Evolutionary conservation across 2,797 vertebrate species (phyloP).

Genomic region (Eulemur coronatus): DNA sequence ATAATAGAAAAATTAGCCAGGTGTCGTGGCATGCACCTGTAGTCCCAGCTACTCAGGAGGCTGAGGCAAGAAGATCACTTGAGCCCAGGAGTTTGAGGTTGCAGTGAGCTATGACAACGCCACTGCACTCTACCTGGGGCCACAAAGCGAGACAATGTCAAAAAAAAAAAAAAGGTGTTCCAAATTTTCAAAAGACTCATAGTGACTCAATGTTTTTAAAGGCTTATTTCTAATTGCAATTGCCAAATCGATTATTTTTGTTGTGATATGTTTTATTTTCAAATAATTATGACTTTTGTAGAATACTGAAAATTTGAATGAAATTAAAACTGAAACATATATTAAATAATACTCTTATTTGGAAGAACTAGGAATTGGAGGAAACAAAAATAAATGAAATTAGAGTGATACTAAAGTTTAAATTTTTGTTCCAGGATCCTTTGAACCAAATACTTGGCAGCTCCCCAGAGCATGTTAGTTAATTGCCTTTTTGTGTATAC

Average conservation of each 20-base stretch:
- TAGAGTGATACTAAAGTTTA: background rate
- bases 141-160: background rate
- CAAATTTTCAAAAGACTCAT: slow-evolving; percentile 15
- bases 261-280: slow-evolving; percentile 41
- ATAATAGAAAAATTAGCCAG: too few relatives aligned
- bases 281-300: slow-evolving; percentile 17
- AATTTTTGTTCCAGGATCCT: background rate
- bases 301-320: slow-evolving; percentile 22
- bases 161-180: background rate
- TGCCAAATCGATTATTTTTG: slow-evolving; percentile 30
- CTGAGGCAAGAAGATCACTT: too few relatives aligned
- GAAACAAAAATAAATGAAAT: background rate
- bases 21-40: too few relatives aligned
- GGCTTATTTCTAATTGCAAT: background rate
- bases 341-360: slow-evolving; percentile 29
- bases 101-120: too few relatives aligned
- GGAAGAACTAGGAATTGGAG: background rate
- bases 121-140: too few relatives aligned
- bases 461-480: background rate
- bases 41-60: too few relatives aligned
- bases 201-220: background rate
- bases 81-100: too few relatives aligned
- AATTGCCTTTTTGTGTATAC: slow-evolving; percentile 51
- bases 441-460: slow-evolving; percentile 47
- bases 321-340: slow-evolving; percentile 2